phyloP scores from a whole-genome alignment of 1,140 invertebrate species.

The Camponotus pennsylvanicus region DNA sequence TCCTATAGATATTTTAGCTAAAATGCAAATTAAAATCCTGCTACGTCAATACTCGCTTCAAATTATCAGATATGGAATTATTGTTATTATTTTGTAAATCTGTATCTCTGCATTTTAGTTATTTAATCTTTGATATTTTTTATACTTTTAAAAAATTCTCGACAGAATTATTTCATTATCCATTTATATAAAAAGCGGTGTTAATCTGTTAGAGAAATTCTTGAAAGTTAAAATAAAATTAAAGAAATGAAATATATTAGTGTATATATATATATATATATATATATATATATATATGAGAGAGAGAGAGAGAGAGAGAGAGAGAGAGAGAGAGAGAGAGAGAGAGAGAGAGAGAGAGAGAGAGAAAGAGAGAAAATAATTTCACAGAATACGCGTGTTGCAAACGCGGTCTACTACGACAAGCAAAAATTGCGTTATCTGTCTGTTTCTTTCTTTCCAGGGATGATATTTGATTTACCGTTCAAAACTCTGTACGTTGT shows the following conservation, averaged over 20 bases:
- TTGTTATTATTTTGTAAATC: background rate
- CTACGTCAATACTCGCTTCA: background rate
- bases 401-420: background rate
- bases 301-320: background rate
- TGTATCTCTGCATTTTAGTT: constrained; percentile 16
- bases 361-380: constrained; percentile 24
- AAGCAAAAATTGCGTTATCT: constrained; percentile 36
- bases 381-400: background rate
- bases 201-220: background rate
- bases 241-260: background rate
- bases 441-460: constrained; percentile 38
- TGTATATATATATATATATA: background rate
- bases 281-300: background rate
- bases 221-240: background rate
- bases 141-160: background rate
- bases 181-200: background rate
- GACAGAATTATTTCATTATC: background rate
- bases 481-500: constrained; percentile 46
- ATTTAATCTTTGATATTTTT: background rate
- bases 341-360: background rate
- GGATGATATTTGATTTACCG: constrained; percentile 69
- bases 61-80: constrained; percentile 7
- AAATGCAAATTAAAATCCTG: background rate
- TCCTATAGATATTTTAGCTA: background rate
- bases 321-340: background rate